These are phyloP conservation scores for Nestor notabilis DNA, from an alignment of 2,113 vertebrate species.

Conservation along the genomic window DNA sequence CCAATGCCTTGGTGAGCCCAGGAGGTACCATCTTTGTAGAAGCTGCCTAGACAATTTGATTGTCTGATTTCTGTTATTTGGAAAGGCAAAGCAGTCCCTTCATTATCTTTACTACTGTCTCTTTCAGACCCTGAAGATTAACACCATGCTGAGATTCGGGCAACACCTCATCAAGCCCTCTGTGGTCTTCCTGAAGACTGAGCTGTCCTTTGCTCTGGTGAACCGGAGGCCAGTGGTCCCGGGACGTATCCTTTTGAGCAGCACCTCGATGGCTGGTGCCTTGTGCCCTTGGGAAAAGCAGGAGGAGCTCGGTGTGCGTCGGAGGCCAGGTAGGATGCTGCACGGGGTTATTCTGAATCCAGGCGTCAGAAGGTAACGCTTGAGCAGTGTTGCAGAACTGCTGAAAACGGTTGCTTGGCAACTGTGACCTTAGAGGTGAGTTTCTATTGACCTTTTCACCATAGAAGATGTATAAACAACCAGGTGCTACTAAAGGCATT, in stretches of 20 bases:
- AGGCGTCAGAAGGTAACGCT: slow-evolving; percentile 61
- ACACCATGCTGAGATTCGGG: slow-evolving; percentile 81
- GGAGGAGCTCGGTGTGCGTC: rapidly evolving
- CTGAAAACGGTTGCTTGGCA: slow-evolving; percentile 83
- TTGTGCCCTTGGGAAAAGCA: rapidly evolving
- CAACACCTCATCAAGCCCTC: slow-evolving; percentile 87
- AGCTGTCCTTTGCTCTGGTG: slow-evolving; percentile 88
- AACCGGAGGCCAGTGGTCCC: slow-evolving; percentile 88
- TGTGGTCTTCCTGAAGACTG: slow-evolving; percentile 83
- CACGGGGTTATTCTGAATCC: slow-evolving; percentile 48
- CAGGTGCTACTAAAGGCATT: slow-evolving; percentile 67
- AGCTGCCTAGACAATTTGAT: neutral
- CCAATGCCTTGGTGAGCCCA: neutral
- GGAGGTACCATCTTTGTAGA: neutral
- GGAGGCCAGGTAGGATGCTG: slow-evolving; percentile 71
- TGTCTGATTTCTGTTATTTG: neutral
- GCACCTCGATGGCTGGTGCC: neutral
- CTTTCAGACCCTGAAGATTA: slow-evolving; percentile 35
- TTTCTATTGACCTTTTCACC: slow-evolving; percentile 76
- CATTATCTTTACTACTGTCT: neutral
- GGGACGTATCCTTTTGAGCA: slow-evolving; percentile 85
- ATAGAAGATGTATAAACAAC: slow-evolving; percentile 70
- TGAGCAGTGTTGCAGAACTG: slow-evolving; percentile 71
- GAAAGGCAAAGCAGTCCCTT: neutral
- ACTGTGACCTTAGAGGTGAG: slow-evolving; percentile 78